These are phyloP conservation scores for Aeoliscus strigatus DNA, from an alignment of 2,797 vertebrate species.

Conservation along the genomic window DNA sequence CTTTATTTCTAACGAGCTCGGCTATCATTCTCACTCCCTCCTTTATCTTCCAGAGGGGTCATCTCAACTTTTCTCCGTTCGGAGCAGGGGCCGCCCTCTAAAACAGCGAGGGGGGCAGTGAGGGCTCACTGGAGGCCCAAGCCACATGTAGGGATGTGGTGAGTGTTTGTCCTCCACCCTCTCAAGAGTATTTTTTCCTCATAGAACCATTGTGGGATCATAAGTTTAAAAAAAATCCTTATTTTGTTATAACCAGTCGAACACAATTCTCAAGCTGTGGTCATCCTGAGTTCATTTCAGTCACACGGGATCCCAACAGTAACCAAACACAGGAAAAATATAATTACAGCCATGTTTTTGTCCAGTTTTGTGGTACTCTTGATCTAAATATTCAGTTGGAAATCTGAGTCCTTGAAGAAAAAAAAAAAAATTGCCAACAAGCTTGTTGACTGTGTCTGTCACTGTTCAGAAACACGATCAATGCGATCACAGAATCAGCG, in stretches of 20 bases:
- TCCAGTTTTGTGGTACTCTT: no score
- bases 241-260: constrained; percentile 2
- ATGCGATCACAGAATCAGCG: constrained; percentile 18
- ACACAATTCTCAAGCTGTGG: not conserved
- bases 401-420: no score
- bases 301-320: not conserved
- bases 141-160: constrained; percentile 68
- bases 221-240: constrained; percentile 7
- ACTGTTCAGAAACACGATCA: constrained; percentile 20
- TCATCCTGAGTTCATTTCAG: constrained; percentile 2
- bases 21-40: constrained; percentile 27
- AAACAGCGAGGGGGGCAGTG: constrained; percentile 42
- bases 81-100: constrained; percentile 81
- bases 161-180: constrained; percentile 63
- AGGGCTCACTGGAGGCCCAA: constrained; percentile 54
- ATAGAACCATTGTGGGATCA: constrained; percentile 23
- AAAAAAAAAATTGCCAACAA: no score
- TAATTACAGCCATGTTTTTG: no score
- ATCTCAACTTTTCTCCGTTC: constrained; percentile 83
- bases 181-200: constrained; percentile 46
- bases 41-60: constrained; percentile 75
- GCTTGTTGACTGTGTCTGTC: constrained; percentile 16
- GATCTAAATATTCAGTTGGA: no score
- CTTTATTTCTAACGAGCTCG: constrained; percentile 19
- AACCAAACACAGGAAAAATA: no score